Conservation (phyloP, 1,140 invertebrate species). For the Lamellibrachia luymesi region DNA sequence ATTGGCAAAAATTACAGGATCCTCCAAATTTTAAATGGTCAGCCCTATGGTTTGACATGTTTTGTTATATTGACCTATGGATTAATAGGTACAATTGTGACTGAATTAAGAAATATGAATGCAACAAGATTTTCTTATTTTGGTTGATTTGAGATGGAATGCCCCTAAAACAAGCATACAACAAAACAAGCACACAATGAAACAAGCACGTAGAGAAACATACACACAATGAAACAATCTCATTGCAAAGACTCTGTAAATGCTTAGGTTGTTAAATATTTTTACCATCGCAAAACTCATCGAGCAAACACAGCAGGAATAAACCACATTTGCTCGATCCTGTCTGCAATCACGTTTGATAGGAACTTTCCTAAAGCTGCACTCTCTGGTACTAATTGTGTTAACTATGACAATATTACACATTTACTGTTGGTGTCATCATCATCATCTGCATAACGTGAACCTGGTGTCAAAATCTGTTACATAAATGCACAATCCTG, state of each 20-base stretch:
- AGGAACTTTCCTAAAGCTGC: neutral
- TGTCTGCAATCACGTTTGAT: neutral
- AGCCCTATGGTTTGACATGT: no score
- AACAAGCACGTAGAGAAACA: no score
- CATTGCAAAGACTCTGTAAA: neutral
- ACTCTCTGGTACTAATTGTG: neutral
- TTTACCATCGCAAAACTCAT: neutral
- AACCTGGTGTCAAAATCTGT: neutral
- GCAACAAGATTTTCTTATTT: no score
- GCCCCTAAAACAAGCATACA: no score
- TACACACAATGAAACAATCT: no score
- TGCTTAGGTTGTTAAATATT: neutral
- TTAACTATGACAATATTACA: neutral
- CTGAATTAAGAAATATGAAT: no score
- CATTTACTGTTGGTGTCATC: neutral
- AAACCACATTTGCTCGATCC: neutral
- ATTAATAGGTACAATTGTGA: no score
- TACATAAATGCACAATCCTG: neutral
- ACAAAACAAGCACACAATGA: no score
- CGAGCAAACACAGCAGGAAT: neutral
- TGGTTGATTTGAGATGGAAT: no score
- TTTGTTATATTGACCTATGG: no score
- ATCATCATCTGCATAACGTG: neutral
- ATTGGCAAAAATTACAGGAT: no score
- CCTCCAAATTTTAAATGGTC: no score